Evolutionary conservation across 2,888 invertebrate genomes (phyloP).

Genomic region (Exephanes ischioxanthus): DNA sequence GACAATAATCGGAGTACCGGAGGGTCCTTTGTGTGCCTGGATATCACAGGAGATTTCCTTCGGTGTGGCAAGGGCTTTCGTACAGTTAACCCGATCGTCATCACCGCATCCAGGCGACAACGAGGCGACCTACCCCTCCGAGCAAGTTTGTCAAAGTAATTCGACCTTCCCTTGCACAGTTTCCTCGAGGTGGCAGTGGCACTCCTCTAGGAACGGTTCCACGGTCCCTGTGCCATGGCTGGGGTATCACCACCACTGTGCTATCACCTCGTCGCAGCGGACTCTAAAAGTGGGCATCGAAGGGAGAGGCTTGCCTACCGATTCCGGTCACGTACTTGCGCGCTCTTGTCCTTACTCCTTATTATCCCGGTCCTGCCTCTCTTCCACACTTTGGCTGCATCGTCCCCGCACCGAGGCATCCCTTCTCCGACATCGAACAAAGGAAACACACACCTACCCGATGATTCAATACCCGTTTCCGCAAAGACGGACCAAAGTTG

Average conservation of each 20-base stretch:
- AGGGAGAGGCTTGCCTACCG: conserved; percentile 38
- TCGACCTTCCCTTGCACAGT: conserved; percentile 72
- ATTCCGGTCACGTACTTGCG: conserved; percentile 56
- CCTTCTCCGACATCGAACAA: conserved; percentile 28
- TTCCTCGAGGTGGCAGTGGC: conserved; percentile 36
- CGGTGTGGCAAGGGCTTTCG: conserved; percentile 18
- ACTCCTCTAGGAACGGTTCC: conserved; percentile 12
- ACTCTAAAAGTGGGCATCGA: conserved; percentile 16
- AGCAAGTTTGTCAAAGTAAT: conserved; percentile 82
- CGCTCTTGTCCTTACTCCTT: conserved; percentile 67
- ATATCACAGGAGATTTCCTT: background rate
- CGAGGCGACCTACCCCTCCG: conserved; percentile 61
- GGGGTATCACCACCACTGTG: conserved; percentile 23
- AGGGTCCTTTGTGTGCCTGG: background rate
- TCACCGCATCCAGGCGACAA: conserved; percentile 45
- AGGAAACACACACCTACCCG: conserved; percentile 29
- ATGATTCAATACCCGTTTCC: conserved; percentile 1
- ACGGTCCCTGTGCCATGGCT: conserved; percentile 13
- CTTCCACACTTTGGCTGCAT: conserved; percentile 36
- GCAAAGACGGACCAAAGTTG: background rate
- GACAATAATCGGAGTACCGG: background rate
- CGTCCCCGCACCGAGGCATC: conserved; percentile 8
- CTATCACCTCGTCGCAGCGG: conserved; percentile 17
- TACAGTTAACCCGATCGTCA: conserved; percentile 48
- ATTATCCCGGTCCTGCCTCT: conserved; percentile 55